Percentiles rank a stretch among this genome's conserved stretches.
Evolutionary conservation across 2,113 vertebrate genomes (phyloP).

Genomic region (Camarhynchus parvulus): DNA sequence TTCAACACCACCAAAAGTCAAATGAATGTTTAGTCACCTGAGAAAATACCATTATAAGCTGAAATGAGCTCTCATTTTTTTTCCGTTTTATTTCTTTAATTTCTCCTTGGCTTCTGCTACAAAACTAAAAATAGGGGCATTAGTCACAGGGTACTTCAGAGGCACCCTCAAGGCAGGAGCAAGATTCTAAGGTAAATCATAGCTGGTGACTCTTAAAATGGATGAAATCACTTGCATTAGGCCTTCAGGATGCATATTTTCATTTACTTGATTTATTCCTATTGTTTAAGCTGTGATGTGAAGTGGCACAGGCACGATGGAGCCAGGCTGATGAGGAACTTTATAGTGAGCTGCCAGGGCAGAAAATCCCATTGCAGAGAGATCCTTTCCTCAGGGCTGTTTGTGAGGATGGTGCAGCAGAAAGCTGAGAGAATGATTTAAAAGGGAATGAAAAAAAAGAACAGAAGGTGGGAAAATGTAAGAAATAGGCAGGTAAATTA

Average conservation of each 20-base stretch:
- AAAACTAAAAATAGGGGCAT: constrained; percentile 40
- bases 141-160: constrained; percentile 37
- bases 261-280: constrained; percentile 63
- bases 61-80: constrained; percentile 67
- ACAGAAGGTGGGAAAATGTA: not conserved
- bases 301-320: not conserved
- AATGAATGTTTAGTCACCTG: constrained; percentile 71
- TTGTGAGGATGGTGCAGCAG: not conserved
- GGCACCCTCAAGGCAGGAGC: constrained; percentile 44
- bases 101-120: constrained; percentile 52
- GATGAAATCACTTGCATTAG: constrained; percentile 28
- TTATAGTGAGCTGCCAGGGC: constrained; percentile 17
- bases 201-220: constrained; percentile 54
- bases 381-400: not conserved
- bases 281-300: constrained; percentile 49
- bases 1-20: constrained; percentile 61
- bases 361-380: not conserved
- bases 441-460: not conserved
- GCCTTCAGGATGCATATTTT: constrained; percentile 65
- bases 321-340: constrained; percentile 30
- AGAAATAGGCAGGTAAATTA: not conserved
- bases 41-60: constrained; percentile 63
- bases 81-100: constrained; percentile 62
- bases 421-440: not conserved
- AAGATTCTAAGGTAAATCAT: constrained; percentile 50